Conservation (phyloP, 2,797 vertebrate species). For the Tenualosa ilisha region DNA sequence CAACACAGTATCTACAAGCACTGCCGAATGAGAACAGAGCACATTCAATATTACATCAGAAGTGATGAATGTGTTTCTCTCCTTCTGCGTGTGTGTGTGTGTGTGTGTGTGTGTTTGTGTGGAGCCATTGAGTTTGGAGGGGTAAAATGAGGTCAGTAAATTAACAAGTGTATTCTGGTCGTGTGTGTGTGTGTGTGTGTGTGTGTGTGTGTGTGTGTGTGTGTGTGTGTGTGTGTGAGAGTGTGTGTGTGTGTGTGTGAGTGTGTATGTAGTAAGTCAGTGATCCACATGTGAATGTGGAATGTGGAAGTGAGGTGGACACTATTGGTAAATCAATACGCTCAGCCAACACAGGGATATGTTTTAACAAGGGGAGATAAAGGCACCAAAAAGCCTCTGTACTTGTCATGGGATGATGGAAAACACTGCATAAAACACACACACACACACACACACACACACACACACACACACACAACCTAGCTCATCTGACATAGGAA, state of each 20-base stretch:
- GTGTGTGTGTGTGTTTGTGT: slow-evolving; percentile 12
- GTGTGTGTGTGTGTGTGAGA: background rate
- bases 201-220: background rate
- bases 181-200: background rate
- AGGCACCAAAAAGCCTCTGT: background rate
- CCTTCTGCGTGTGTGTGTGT: slow-evolving; percentile 1
- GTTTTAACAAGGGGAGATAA: slow-evolving; percentile 27
- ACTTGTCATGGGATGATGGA: background rate
- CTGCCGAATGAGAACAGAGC: background rate
- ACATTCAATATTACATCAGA: slow-evolving; percentile 18
- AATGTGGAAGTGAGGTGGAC: background rate
- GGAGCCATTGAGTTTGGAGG: background rate
- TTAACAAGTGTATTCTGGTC: background rate
- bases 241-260: background rate
- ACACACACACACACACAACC: background rate
- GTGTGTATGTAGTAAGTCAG: background rate
- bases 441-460: background rate
- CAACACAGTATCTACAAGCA: slow-evolving; percentile 44
- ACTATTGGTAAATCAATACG: background rate
- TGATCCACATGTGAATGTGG: background rate
- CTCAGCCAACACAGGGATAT: background rate
- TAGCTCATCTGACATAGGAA: background rate
- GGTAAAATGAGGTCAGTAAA: background rate
- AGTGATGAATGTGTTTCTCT: background rate
- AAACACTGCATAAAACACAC: background rate